Evolutionary conservation across 1,140 invertebrate genomes (phyloP).

Genomic region (Drosophila busckii): DNA sequence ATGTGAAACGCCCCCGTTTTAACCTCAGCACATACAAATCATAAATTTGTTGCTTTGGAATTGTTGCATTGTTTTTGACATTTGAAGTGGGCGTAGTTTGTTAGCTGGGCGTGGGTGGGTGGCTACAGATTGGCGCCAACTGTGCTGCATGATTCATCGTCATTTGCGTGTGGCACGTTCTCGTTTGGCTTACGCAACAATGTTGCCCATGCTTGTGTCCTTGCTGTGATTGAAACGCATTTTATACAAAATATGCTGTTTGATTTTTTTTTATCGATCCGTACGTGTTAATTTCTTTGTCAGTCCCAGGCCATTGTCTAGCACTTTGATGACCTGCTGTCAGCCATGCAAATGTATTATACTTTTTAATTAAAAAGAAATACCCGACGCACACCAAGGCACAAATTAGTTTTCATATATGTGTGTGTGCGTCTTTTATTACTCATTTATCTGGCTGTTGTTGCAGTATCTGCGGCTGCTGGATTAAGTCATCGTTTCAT

Average conservation of each 20-base stretch:
- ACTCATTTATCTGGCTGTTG: too few relatives aligned
- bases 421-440: too few relatives aligned
- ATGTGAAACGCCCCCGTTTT: neutral
- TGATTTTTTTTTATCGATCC: slow-evolving; percentile 70
- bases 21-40: neutral
- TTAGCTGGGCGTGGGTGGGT: slow-evolving; percentile 28
- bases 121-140: slow-evolving; percentile 72
- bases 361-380: slow-evolving; percentile 75
- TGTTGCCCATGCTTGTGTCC: slow-evolving; percentile 23
- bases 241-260: slow-evolving; percentile 64
- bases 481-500: too few relatives aligned
- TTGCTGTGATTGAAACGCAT: slow-evolving; percentile 52
- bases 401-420: slow-evolving; percentile 75
- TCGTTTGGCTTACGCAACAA: slow-evolving; percentile 62
- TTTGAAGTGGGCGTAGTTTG: slow-evolving; percentile 45
- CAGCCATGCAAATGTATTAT: slow-evolving; percentile 73
- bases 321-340: slow-evolving; percentile 55
- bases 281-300: slow-evolving; percentile 61
- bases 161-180: slow-evolving; percentile 38
- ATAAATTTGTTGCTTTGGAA: neutral
- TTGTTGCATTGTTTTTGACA: slow-evolving; percentile 52
- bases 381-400: too few relatives aligned
- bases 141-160: slow-evolving; percentile 70
- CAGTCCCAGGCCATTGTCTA: slow-evolving; percentile 22
- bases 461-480: too few relatives aligned